phyloP scores from a whole-genome alignment of 2,797 vertebrate species.

The Pitangus sulphuratus region DNA sequence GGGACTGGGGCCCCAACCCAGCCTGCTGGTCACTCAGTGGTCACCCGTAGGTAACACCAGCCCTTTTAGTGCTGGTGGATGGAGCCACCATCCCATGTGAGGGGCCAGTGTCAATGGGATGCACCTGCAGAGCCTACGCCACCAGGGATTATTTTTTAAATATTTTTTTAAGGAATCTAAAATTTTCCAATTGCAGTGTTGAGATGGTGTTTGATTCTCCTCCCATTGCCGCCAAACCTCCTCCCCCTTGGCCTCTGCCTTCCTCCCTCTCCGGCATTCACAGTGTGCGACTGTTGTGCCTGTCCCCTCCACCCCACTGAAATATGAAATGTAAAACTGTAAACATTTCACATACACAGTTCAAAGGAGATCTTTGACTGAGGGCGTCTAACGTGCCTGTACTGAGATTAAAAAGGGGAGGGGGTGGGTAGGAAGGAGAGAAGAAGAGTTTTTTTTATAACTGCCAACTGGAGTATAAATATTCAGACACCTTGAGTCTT shows the following conservation, averaged over 20 bases:
- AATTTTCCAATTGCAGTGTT: slow-evolving; percentile 32
- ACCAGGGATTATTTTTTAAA: not conserved
- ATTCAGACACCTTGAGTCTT: slow-evolving; percentile 53
- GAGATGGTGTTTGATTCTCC: slow-evolving; percentile 46
- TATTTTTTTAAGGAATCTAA: not conserved
- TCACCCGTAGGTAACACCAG: not conserved
- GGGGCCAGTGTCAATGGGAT: not conserved
- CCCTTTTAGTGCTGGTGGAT: not conserved
- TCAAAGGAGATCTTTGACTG: slow-evolving; percentile 71
- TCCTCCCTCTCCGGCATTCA: slow-evolving; percentile 32
- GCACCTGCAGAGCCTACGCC: slow-evolving; percentile 33
- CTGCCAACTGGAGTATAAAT: slow-evolving; percentile 43
- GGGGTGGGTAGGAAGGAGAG: slow-evolving; percentile 25
- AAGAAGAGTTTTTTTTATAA: slow-evolving; percentile 54
- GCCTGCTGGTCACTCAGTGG: not conserved
- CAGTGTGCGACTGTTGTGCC: slow-evolving; percentile 63
- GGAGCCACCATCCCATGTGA: accelerated
- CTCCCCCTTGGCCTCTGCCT: slow-evolving; percentile 33
- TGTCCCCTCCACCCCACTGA: slow-evolving; percentile 68
- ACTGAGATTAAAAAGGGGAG: slow-evolving; percentile 39
- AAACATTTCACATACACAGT: slow-evolving; percentile 72
- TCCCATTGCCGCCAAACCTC: not conserved
- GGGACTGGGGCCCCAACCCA: not conserved
- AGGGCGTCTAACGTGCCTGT: slow-evolving; percentile 52
- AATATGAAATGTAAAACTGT: slow-evolving; percentile 81